These are phyloP conservation scores for Ciconia nigra DNA, from an alignment of 2,797 vertebrate species.

Conservation along the genomic window DNA sequence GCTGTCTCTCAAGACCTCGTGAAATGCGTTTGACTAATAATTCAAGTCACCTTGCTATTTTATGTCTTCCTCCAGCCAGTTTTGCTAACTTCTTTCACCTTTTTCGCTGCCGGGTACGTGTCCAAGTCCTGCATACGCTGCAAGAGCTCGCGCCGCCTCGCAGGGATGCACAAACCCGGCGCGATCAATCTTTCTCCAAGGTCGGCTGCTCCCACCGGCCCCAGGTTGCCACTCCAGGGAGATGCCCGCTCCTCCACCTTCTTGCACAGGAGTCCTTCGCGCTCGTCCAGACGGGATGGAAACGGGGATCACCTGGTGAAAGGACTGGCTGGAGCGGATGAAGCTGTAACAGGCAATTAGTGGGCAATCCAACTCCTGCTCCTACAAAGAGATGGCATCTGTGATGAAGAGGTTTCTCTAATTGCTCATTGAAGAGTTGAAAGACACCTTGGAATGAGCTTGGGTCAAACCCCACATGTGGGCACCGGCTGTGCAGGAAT, in stretches of 20 bases:
- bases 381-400: not conserved
- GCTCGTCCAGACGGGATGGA: rapidly evolving
- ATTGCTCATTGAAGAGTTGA: not conserved
- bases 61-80: not conserved
- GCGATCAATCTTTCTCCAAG: not conserved
- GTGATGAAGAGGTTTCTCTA: not conserved
- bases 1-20: not conserved
- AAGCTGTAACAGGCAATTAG: not conserved
- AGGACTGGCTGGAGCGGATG: not conserved
- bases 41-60: not conserved
- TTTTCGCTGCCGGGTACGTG: rapidly evolving
- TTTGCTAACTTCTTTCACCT: not conserved
- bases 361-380: not conserved
- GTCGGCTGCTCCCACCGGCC: not conserved
- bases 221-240: not conserved
- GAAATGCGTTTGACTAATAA: too few relatives aligned
- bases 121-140: not conserved
- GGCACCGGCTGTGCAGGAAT: not conserved
- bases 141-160: not conserved
- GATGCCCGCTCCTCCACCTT: not conserved
- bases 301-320: not conserved
- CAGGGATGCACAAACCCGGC: not conserved
- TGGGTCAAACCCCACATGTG: not conserved
- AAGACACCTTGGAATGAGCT: not conserved
- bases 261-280: not conserved